Evolutionary conservation across 2,113 vertebrate genomes (phyloP).

Genomic region (Potamarius usumacintae): DNA sequence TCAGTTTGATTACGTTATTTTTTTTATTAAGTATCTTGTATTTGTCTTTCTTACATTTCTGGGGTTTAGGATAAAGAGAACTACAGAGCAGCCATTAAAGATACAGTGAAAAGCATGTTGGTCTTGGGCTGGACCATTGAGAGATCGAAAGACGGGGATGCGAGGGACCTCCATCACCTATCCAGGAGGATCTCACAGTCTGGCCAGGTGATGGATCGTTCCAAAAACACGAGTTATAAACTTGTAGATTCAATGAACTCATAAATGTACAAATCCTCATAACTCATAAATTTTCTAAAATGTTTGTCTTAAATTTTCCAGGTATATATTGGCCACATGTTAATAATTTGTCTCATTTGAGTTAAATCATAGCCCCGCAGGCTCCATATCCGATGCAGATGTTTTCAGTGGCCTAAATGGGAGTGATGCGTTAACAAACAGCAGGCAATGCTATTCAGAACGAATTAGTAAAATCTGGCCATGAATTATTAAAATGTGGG

Average conservation of each 20-base stretch:
- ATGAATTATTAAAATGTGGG: too few species aligned
- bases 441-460: too few species aligned
- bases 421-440: too few species aligned
- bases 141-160: slow-evolving; percentile 85
- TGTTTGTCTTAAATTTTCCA: too few species aligned
- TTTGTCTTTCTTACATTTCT: background rate
- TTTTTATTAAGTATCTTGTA: background rate
- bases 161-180: slow-evolving; percentile 77
- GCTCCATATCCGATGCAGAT: too few species aligned
- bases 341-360: too few species aligned
- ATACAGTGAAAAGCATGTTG: slow-evolving; percentile 91
- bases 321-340: too few species aligned
- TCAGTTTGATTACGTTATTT: background rate
- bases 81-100: slow-evolving; percentile 91
- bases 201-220: slow-evolving; percentile 76
- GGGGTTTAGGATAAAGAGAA: slow-evolving; percentile 87
- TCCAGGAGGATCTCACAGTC: slow-evolving; percentile 85
- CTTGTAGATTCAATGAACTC: background rate
- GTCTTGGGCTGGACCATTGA: slow-evolving; percentile 91
- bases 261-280: background rate
- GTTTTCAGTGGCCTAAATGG: too few species aligned
- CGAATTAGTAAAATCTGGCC: too few species aligned
- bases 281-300: background rate
- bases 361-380: too few species aligned
- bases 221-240: background rate